Conservation (phyloP, 2,888 invertebrate genomes). For the Galeruca laticollis region DNA sequence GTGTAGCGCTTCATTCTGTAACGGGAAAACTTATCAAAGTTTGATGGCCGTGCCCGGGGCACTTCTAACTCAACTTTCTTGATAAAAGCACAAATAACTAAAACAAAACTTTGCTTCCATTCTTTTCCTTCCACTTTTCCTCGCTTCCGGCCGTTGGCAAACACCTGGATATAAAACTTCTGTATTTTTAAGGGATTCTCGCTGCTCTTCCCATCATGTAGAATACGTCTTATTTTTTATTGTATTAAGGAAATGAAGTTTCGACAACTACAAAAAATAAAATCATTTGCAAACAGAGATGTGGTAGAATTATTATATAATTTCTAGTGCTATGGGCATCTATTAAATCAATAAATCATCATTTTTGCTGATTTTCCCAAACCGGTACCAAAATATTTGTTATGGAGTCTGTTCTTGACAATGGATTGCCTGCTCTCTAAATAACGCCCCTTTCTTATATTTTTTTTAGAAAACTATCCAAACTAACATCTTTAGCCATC, state of each 20-base stretch:
- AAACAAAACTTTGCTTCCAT: slow-evolving; percentile 58
- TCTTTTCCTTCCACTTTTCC: slow-evolving; percentile 39
- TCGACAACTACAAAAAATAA: not conserved
- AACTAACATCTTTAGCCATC: too few relatives aligned
- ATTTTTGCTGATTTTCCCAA: too few relatives aligned
- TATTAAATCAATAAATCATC: too few relatives aligned
- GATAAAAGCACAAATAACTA: slow-evolving; percentile 66
- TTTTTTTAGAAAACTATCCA: too few relatives aligned
- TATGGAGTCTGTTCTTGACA: too few relatives aligned
- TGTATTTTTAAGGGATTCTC: slow-evolving; percentile 48
- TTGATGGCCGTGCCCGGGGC: slow-evolving; percentile 64
- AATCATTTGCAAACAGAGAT: too few relatives aligned
- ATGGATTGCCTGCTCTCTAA: too few relatives aligned
- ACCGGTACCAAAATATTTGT: too few relatives aligned
- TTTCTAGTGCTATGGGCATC: too few relatives aligned
- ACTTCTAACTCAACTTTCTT: slow-evolving; percentile 63
- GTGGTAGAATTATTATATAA: not conserved
- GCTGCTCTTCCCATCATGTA: slow-evolving; percentile 30
- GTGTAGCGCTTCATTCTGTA: slow-evolving; percentile 59
- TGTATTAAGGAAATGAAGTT: slow-evolving; percentile 4
- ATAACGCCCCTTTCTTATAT: too few relatives aligned
- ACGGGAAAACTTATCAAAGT: slow-evolving; percentile 67
- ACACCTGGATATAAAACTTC: slow-evolving; percentile 59
- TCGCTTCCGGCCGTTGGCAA: slow-evolving; percentile 54
- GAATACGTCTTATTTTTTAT: slow-evolving; percentile 21